A percentile compares a stretch with the other conserved stretches of the same genome.
phyloP scores from a whole-genome alignment of 1,140 invertebrate genomes.

The Stegodyphus dumicola region DNA sequence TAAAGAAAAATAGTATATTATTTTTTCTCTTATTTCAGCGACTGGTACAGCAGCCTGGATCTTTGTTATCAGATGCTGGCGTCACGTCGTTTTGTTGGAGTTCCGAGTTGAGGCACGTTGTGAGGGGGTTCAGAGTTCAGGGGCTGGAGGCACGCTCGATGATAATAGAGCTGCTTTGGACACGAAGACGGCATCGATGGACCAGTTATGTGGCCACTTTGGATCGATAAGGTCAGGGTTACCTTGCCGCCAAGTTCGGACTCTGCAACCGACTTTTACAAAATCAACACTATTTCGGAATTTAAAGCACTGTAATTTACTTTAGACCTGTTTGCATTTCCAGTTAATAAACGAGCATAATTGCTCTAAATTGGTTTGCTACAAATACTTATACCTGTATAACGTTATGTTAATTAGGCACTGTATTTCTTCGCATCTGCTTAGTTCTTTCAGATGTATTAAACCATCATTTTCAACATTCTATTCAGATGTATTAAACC shows the following conservation, averaged over 20 bases:
- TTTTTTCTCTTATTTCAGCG: slow-evolving; percentile 46
- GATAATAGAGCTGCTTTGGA: slow-evolving; percentile 59
- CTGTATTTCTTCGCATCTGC: too few relatives aligned
- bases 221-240: slow-evolving; percentile 55
- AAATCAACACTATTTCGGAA: slow-evolving; percentile 38
- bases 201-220: slow-evolving; percentile 25
- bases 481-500: too few relatives aligned
- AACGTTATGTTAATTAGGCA: too few relatives aligned
- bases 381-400: slow-evolving; percentile 29
- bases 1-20: slow-evolving; percentile 37
- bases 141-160: slow-evolving; percentile 47
- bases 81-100: slow-evolving; percentile 57
- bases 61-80: slow-evolving; percentile 57
- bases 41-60: slow-evolving; percentile 43
- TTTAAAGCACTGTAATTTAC: too few relatives aligned
- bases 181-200: slow-evolving; percentile 40
- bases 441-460: too few relatives aligned
- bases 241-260: slow-evolving; percentile 6
- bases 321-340: too few relatives aligned
- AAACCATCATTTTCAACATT: too few relatives aligned
- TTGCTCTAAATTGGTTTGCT: slow-evolving; percentile 32
- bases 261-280: slow-evolving; percentile 30
- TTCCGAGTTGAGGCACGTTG: slow-evolving; percentile 52
- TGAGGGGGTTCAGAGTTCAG: slow-evolving; percentile 33
- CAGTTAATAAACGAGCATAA: slow-evolving; percentile 5